Percentiles rank a stretch among this genome's conserved stretches.
phyloP scores from a whole-genome alignment of 1,140 invertebrate species.

The Leptinotarsa defecta region DNA sequence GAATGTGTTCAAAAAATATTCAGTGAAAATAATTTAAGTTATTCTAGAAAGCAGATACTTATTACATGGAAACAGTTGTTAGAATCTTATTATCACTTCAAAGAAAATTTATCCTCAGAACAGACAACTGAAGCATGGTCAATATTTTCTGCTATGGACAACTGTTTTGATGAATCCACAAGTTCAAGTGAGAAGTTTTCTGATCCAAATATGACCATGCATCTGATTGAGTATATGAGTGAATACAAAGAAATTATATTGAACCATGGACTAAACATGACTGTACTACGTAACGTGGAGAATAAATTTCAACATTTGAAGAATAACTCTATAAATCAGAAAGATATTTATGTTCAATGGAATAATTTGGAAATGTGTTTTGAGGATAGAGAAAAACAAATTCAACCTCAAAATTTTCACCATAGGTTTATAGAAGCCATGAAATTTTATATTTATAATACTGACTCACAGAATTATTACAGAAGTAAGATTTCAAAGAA shows the following conservation, averaged over 20 bases:
- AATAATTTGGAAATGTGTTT: constrained; percentile 1
- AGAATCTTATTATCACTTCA: constrained; percentile 16
- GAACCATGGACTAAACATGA: constrained; percentile 1
- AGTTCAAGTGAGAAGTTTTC: constrained; percentile 7
- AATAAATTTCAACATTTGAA: constrained; percentile 10
- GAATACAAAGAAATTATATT: background rate
- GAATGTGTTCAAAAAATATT: constrained; percentile 1
- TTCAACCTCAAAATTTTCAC: no score
- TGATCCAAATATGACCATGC: background rate
- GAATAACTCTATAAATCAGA: constrained; percentile 15
- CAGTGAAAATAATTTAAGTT: constrained; percentile 1
- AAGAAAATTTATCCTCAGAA: constrained; percentile 2
- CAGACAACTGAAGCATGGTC: background rate
- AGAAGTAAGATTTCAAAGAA: no score
- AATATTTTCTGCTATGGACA: constrained; percentile 7
- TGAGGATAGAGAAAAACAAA: background rate
- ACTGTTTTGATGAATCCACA: constrained; percentile 16
- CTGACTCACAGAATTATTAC: no score
- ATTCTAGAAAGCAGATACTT: constrained; percentile 5
- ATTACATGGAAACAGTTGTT: constrained; percentile 14
- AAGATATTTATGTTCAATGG: constrained; percentile 19
- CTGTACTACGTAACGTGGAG: constrained; percentile 5
- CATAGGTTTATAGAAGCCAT: no score
- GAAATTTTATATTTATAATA: no score
- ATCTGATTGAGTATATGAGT: constrained; percentile 13